Evolutionary conservation across 1,140 invertebrate species (phyloP), one percentile per base, ranked within the genome.

Genomic region (Carposina sasakii): DNA sequence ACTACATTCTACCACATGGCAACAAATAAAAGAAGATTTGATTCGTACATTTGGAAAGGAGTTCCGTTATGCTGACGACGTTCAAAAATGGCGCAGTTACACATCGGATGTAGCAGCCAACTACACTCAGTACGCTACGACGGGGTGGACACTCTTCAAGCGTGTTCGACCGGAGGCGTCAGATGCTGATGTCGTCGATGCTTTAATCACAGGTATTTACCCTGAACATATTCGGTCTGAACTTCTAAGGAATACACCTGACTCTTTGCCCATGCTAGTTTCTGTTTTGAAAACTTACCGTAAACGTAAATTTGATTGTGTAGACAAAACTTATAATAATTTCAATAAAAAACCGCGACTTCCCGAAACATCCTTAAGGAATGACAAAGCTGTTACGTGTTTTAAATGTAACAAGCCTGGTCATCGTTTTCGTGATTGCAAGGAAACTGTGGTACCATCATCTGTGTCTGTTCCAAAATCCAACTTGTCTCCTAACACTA

Each of bases 121-220:
- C 34, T 59, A 62, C 43, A 45, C 54, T 3, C 59, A 61, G 3
- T 65, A 65, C 22, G 51, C 59, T 9, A 60, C 56, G 1, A 59
- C 44, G 3, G 54, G 13, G 0, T 63, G 51, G 61, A 57, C 51
- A 2, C 30, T 63, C 6, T 57, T 57, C 34, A 56, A 54, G 21
- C 24, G 57, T n/a, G 52, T 58, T 0, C 24, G 57, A 24, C 53
- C 55, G 0, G 56, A 59, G 37, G 63, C 55, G 28, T 21, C 39
- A 1, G 62, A 65, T 17, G 16, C 42, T 0, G 57, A 57, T 24
- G 30, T 55, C 1, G 28, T 64, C 0, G 57, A 57, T 9, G 54
- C 57, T 2, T 6, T 63, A 15, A 42, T 63, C 0, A 60, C 61
- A 44, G 61, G 61, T 60, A 60, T 64, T 51, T 55, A 60, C 42